phyloP scores from a whole-genome alignment of 2,888 invertebrate genomes.

The Troilus luridus region DNA sequence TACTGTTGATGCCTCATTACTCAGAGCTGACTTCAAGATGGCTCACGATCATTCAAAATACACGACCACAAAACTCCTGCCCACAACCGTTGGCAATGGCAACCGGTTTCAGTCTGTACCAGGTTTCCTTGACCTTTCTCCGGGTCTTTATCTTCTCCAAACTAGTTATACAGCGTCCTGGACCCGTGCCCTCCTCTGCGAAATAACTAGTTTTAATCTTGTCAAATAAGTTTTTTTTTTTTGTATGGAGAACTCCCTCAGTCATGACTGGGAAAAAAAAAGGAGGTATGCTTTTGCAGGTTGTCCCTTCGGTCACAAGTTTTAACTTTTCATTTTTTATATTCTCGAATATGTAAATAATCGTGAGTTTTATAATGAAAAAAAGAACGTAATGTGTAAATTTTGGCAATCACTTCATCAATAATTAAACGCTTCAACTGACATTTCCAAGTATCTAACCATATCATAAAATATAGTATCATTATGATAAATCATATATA shows the following conservation, averaged over 20 bases:
- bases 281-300: too few relatives aligned
- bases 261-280: neutral
- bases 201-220: neutral
- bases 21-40: neutral
- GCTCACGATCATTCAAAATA: neutral
- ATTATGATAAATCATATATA: too few relatives aligned
- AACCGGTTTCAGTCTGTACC: slow-evolving; percentile 40
- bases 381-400: too few relatives aligned
- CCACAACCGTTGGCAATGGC: neutral
- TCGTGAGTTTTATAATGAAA: too few relatives aligned
- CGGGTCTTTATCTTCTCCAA: neutral
- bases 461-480: too few relatives aligned
- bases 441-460: too few relatives aligned
- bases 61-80: neutral
- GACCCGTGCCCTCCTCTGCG: neutral
- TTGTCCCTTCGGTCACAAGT: too few relatives aligned
- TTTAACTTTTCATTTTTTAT: too few relatives aligned
- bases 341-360: too few relatives aligned
- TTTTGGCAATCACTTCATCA: too few relatives aligned
- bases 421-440: too few relatives aligned
- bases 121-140: slow-evolving; percentile 42
- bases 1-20: neutral
- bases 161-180: slow-evolving; percentile 16
- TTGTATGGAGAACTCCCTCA: neutral
- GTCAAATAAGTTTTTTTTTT: neutral